phyloP scores from a whole-genome alignment of 2,113 vertebrate species.

The Hucho hucho region DNA sequence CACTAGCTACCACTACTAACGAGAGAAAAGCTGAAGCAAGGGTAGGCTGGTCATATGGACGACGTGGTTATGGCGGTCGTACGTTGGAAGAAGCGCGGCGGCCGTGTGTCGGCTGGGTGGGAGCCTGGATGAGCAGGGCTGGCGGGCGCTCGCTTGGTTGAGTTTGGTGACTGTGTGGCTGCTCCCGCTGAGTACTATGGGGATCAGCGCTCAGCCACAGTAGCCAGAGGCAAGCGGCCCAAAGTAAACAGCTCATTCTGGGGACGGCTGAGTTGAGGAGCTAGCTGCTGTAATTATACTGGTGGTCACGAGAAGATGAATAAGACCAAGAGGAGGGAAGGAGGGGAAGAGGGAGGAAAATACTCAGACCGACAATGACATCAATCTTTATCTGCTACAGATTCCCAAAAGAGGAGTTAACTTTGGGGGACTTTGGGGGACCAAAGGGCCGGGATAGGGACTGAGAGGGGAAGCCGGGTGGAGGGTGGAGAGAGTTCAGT shows the following conservation, averaged over 20 bases:
- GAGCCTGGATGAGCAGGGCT: conserved; percentile 14
- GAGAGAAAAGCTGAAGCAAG: background rate
- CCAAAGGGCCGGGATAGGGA: conserved; percentile 6
- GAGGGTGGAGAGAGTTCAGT: conserved; percentile 6
- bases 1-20: background rate
- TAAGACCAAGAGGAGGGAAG: conserved; percentile 28
- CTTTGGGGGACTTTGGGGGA: no score
- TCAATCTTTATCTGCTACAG: conserved; percentile 61
- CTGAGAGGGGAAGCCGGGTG: background rate
- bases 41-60: conserved; percentile 19
- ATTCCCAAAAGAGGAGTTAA: conserved; percentile 41
- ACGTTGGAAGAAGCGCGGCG: conserved; percentile 4
- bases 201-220: conserved; percentile 42
- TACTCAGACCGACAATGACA: conserved; percentile 30
- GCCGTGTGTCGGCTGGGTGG: conserved; percentile 21
- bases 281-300: conserved; percentile 39
- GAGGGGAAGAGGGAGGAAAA: conserved; percentile 31
- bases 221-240: conserved; percentile 57
- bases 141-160: conserved; percentile 15
- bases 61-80: conserved; percentile 7
- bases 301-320: conserved; percentile 43
- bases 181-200: conserved; percentile 34
- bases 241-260: conserved; percentile 64
- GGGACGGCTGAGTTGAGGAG: conserved; percentile 35
- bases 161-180: conserved; percentile 46